Evolutionary conservation across 2,888 invertebrate species (phyloP).

Genomic region (Allacma fusca): DNA sequence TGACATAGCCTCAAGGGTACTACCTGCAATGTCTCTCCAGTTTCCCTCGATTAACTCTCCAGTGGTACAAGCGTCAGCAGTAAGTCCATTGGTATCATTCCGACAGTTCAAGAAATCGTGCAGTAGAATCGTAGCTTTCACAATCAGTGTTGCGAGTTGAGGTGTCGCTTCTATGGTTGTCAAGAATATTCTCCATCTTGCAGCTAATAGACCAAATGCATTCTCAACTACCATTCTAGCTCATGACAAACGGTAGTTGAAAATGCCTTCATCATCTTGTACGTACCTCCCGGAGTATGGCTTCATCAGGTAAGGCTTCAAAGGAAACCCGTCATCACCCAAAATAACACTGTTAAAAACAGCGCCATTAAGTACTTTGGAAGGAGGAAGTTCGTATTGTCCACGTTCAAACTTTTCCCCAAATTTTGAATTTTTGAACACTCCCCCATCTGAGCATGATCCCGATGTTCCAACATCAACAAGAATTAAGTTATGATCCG

Average conservation of each 20-base stretch:
- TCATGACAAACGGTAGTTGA: constrained; percentile 48
- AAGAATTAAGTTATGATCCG: constrained; percentile 42
- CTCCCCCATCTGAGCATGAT: constrained; percentile 45
- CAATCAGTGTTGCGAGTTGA: constrained; percentile 43
- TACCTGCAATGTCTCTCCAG: neutral
- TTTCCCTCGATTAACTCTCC: neutral
- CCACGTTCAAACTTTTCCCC: constrained; percentile 22
- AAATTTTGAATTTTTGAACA: constrained; percentile 23
- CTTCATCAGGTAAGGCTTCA: constrained; percentile 36
- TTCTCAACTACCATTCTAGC: constrained; percentile 47
- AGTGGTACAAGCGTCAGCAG: neutral
- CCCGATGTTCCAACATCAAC: constrained; percentile 50
- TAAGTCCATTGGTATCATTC: constrained; percentile 29
- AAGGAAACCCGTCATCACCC: constrained; percentile 44
- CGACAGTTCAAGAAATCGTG: constrained; percentile 45
- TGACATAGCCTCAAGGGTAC: neutral
- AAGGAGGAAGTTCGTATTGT: constrained; percentile 38
- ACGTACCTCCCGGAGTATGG: constrained; percentile 38
- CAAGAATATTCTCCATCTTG: constrained; percentile 50
- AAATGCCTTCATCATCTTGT: constrained; percentile 28
- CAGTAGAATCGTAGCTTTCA: constrained; percentile 40
- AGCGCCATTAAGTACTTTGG: constrained; percentile 16
- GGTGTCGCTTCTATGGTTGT: constrained; percentile 48
- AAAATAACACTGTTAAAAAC: constrained; percentile 19
- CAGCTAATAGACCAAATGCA: constrained; percentile 53